Evolutionary conservation across 2,888 invertebrate species (phyloP).

Genomic region (Drosophila nigricruria): DNA sequence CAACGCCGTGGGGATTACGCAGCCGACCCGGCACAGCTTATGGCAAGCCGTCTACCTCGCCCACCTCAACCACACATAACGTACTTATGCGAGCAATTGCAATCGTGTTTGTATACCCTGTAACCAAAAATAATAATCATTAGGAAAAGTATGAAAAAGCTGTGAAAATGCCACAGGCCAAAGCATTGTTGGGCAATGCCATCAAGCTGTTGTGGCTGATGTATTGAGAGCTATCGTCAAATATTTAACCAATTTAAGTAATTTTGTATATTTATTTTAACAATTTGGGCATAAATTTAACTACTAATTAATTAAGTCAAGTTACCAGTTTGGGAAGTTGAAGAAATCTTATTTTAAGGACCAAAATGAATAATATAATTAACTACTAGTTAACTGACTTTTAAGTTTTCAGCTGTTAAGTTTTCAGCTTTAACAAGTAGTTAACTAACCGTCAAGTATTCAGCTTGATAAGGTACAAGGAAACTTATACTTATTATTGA

Average conservation of each 20-base stretch:
- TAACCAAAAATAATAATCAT: constrained; percentile 12
- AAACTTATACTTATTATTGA: too few species aligned
- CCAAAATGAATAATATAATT: too few species aligned
- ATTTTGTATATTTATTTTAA: background rate
- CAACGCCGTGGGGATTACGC: constrained; percentile 35
- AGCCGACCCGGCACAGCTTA: constrained; percentile 30
- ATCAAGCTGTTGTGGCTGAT: background rate
- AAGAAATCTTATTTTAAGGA: too few species aligned
- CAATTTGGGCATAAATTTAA: background rate
- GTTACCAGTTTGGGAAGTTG: background rate
- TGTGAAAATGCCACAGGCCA: constrained; percentile 6
- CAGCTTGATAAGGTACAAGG: too few species aligned
- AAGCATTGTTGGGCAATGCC: background rate
- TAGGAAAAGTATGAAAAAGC: constrained; percentile 7
- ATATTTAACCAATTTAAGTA: background rate
- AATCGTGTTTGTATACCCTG: constrained; percentile 18
- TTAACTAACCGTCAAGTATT: background rate
- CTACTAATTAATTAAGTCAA: background rate
- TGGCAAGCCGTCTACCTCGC: constrained; percentile 15
- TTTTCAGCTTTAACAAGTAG: background rate
- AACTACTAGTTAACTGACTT: too few species aligned
- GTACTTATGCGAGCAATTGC: constrained; percentile 13
- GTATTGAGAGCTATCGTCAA: background rate
- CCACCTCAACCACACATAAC: constrained; percentile 7
- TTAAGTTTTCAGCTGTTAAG: too few species aligned